Evolutionary conservation across 2,888 invertebrate genomes (phyloP).

Genomic region (Drosophila leonis): DNA sequence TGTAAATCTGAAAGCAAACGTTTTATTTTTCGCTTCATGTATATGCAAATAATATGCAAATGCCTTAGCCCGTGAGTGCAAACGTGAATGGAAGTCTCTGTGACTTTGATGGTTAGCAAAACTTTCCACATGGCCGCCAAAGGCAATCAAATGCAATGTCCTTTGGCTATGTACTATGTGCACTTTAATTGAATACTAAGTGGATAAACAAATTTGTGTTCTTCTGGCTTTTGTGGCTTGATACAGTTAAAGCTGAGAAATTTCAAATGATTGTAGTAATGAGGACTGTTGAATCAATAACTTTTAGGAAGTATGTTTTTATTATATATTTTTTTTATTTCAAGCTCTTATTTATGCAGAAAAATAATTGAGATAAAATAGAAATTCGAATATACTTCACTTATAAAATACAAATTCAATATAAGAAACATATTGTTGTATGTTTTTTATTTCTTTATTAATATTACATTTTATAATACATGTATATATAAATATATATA

Average conservation of each 20-base stretch:
- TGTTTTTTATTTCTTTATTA: no score
- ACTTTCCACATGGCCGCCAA: conserved; percentile 52
- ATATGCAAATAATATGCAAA: conserved; percentile 78
- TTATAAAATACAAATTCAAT: no score
- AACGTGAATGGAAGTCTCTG: conserved; percentile 9
- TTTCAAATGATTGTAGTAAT: background rate
- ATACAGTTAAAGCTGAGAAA: conserved; percentile 58
- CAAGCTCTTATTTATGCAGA: background rate
- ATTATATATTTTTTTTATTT: background rate
- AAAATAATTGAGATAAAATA: background rate
- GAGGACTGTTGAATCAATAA: no score
- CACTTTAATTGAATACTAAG: conserved; percentile 55
- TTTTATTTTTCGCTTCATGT: conserved; percentile 63
- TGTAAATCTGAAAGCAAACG: conserved; percentile 69
- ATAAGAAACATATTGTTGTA: no score
- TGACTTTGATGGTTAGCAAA: conserved; percentile 28
- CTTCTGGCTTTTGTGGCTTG: conserved; percentile 39
- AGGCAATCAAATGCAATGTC: conserved; percentile 37
- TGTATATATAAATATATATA: no score
- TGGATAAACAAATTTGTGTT: conserved; percentile 36
- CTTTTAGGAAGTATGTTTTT: no score
- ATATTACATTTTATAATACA: no score
- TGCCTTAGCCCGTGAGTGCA: conserved; percentile 42
- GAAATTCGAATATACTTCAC: background rate
- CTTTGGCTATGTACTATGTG: conserved; percentile 17